Conservation (phyloP, 2,113 vertebrate species). For the Mixornis gularis region DNA sequence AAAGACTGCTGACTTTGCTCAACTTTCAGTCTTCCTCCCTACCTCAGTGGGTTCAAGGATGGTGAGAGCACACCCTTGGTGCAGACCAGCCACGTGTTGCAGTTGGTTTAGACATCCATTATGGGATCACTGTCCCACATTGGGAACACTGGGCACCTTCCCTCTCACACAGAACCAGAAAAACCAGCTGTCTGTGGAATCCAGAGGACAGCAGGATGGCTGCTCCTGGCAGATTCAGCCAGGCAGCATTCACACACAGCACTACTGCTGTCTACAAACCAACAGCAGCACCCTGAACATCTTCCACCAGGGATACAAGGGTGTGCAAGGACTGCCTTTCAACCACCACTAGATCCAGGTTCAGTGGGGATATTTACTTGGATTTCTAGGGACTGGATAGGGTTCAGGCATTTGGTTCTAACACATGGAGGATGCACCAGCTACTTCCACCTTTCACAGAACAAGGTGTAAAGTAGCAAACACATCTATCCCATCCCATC, state of each 20-base stretch:
- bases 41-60: not conserved
- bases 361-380: not conserved
- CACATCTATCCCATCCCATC: not conserved
- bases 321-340: not conserved
- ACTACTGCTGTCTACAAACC: not conserved
- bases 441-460: not conserved
- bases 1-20: not conserved
- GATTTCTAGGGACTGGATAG: not conserved
- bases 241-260: not conserved
- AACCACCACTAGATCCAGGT: not conserved
- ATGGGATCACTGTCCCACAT: not conserved
- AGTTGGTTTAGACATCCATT: not conserved
- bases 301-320: not conserved
- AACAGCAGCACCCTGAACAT: not conserved
- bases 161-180: conserved; percentile 8
- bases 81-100: not conserved
- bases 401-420: not conserved
- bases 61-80: not conserved
- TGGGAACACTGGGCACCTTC: not conserved
- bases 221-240: not conserved
- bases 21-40: not conserved
- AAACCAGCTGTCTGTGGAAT: not conserved
- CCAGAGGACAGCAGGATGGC: not conserved
- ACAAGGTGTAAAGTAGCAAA: not conserved
- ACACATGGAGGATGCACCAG: not conserved